phyloP scores from a whole-genome alignment of 2,113 vertebrate species.

The Phalacrocorax aristotelis region DNA sequence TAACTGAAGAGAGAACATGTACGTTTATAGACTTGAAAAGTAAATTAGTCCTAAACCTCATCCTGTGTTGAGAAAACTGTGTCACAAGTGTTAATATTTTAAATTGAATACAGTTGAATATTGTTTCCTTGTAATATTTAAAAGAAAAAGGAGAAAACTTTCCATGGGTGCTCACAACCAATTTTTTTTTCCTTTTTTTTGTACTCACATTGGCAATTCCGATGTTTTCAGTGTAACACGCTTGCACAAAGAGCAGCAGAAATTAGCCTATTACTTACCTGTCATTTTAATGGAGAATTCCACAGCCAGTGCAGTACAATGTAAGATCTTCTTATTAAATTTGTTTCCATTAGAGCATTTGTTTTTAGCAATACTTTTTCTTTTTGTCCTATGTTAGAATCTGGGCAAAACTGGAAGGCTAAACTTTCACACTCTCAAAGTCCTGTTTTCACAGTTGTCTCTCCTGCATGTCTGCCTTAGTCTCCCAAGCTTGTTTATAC shows the following conservation, averaged over 20 bases:
- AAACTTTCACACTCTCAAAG: neutral
- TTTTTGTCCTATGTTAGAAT: neutral
- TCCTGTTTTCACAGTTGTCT: constrained; percentile 1
- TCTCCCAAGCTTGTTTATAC: neutral
- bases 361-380: neutral
- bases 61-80: neutral
- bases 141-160: neutral
- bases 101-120: neutral
- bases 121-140: neutral
- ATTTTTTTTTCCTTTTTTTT: neutral
- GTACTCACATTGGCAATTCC: rapidly evolving
- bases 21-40: neutral
- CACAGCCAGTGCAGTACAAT: neutral
- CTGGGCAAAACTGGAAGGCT: neutral
- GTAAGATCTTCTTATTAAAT: neutral
- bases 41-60: neutral
- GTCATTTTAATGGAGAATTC: neutral
- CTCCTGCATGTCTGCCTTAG: neutral
- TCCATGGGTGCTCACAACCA: neutral
- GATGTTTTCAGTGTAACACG: neutral
- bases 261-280: neutral
- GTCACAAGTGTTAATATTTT: neutral
- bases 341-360: neutral
- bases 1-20: neutral
- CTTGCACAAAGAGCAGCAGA: neutral